Base-by-base conservation (phyloP, 64 coral and sea anemone genomes). In the Astreopora myriophthalma region DNA sequence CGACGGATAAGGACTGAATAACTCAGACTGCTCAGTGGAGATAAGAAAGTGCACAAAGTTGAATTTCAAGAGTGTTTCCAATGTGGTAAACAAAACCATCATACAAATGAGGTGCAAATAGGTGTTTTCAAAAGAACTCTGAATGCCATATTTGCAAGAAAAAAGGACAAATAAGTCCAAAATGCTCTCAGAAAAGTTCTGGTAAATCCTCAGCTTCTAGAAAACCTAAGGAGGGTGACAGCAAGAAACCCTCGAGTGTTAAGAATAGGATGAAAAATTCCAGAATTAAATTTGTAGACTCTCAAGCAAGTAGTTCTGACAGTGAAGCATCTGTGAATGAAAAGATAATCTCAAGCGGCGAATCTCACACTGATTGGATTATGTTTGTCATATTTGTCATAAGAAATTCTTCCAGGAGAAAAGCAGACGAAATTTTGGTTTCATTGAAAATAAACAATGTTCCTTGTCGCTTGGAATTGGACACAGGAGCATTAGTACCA, bases 111-210 rank as follows among this genome's bases (percentile, higher is more conserved):
- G 64, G 11, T 3, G 11, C 13, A 55, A 14, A 55, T 19, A 85
- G 30, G 64, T 84, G 79, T 28, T 65, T 65, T 35, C 64, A 55
- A 12, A 85, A 85, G 11, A 30, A 66, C 64, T 26, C 80, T 34
- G 80, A 85, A 67, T 85, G 80, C 36, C 80, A 85, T 85, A 49
- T 33, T 61, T 85, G 80, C 35, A 67, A 67, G 26, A 65, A n/a
- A 67, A 85, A 23, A 14, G 5, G 49, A 17, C 16, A 55, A 14
- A 55, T 55, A 8, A 55, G 40, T 14, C 49, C 49, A 55, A 55
- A 55, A 55, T 55, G 12, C 49, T 0, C 49, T 14, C 8, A 55
- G 49, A 55, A 55, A 55, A 46, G 27, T 10, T 46, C 40, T 46
- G 16, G 49, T 8, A 55, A 55, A 14, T 3, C 3, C 3, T 3